Evolutionary conservation across 2,888 invertebrate genomes (phyloP), one percentile per base, ranked within the genome.

Genomic region (Siphlonurus alternatus): DNA sequence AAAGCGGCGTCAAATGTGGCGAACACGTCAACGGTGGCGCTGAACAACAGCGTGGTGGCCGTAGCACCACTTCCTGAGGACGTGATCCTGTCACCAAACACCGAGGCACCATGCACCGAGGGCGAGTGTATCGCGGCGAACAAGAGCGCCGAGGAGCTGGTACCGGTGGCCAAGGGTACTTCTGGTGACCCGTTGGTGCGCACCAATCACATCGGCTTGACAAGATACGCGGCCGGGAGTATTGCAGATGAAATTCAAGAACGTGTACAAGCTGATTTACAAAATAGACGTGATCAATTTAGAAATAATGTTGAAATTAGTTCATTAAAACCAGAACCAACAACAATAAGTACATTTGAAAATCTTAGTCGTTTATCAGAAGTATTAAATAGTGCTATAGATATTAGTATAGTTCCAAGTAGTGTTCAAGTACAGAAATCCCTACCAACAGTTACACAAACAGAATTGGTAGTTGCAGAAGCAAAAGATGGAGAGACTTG

Each of bases 1-100:
- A 38, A 38, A 15, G 38, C 38, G 38, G 15, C 38, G 38, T n/a
- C 53, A 51, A 51, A 51, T 10, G 7, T 20, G 5, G 56, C 22
- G 5, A 56, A 56, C n/a, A n/a, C 10, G 53, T 20, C 19, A 10
- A 18, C 56, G 56, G 56, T 22, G 56, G 19, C 56, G 22, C 56
- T 56, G 56, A 56, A 56, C 56, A 56, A 56, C 56, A 56, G 56
- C 56, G 56, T 56, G n/a, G 56, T 56, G 15, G 56, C 56, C 19
- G 5, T 20, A 5, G 56, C 56, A n/a, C 7, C n/a, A 20, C 5
- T 20, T 22, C n/a, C 7, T 5, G 56, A 56, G 7, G 53, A 51
- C 10, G n/a, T 15, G n/a, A 51, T n/a, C 53, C 10, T n/a, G 10
- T 51, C 53, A 51, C 19, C 7, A n/a, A 10, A 5, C 38, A 10